Percentiles rank a stretch among this genome's conserved stretches.
phyloP scores from a whole-genome alignment of 2,888 invertebrate species.

The Campoplex nolae region DNA sequence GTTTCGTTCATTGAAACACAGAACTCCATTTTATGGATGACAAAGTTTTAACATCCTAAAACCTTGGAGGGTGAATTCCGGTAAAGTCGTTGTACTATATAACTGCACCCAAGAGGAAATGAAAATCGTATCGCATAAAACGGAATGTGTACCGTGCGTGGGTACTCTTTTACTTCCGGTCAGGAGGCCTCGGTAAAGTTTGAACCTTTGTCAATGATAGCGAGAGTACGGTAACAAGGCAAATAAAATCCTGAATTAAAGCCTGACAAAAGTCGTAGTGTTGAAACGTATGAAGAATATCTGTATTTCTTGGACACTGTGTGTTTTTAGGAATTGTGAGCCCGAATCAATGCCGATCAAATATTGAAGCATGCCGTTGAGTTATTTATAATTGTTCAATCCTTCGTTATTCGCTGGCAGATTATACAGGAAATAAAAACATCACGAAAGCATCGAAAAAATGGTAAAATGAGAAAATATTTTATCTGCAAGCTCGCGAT shows the following conservation, averaged over 20 bases:
- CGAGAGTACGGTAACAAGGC: neutral
- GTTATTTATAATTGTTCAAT: slow-evolving; percentile 13
- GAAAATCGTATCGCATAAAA: slow-evolving; percentile 59
- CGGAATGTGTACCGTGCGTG: slow-evolving; percentile 35
- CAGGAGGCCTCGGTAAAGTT: slow-evolving; percentile 39
- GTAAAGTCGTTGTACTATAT: slow-evolving; percentile 64
- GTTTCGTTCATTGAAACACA: slow-evolving; percentile 8
- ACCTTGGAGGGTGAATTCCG: slow-evolving; percentile 19
- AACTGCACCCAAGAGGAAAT: slow-evolving; percentile 71
- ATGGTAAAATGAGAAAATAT: neutral
- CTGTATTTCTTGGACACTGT: slow-evolving; percentile 8
- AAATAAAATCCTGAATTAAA: slow-evolving; percentile 36
- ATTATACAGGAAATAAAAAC: neutral
- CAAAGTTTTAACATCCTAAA: slow-evolving; percentile 7
- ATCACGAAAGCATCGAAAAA: neutral
- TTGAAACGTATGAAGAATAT: slow-evolving; percentile 25
- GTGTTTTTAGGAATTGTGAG: slow-evolving; percentile 1
- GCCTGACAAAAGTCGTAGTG: slow-evolving; percentile 19
- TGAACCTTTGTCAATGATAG: slow-evolving; percentile 30
- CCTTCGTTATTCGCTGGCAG: neutral
- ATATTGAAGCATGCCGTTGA: slow-evolving; percentile 9
- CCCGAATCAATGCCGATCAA: slow-evolving; percentile 24
- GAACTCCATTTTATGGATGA: slow-evolving; percentile 26
- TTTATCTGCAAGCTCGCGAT: neutral
- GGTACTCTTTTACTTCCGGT: slow-evolving; percentile 30